These are phyloP conservation scores for Bursaphelenchus okinawaensis DNA, from an alignment of 2,888 invertebrate genomes.

Conservation along the genomic window DNA sequence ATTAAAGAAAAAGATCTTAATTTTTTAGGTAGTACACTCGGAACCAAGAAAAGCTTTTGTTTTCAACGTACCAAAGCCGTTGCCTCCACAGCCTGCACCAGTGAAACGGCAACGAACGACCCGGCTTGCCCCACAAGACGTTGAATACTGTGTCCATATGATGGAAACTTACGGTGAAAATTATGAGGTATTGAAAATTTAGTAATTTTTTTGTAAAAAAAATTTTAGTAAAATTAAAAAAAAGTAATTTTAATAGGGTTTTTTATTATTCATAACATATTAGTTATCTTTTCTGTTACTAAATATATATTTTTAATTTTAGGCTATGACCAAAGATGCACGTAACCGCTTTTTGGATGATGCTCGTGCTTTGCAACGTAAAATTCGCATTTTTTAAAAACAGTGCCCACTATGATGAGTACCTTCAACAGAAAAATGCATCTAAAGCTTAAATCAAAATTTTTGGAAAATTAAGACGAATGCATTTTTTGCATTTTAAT, in stretches of 20 bases:
- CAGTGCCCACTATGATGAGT: conserved; percentile 27
- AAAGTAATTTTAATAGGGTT: no score
- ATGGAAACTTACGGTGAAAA: conserved; percentile 39
- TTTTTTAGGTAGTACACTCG: conserved; percentile 8
- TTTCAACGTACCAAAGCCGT: conserved; percentile 4
- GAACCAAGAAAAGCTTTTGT: conserved; percentile 3
- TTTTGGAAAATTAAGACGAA: no score
- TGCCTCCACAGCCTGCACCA: conserved; percentile 1
- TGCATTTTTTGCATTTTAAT: no score
- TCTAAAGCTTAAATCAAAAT: conserved; percentile 9
- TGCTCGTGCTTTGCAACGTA: conserved; percentile 42
- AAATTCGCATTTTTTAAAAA: conserved; percentile 49
- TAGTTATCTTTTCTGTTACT: conserved; percentile 41
- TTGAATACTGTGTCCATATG: conserved; percentile 50
- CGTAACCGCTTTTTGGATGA: conserved; percentile 49
- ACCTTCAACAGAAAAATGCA: conserved; percentile 20
- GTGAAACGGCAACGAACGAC: conserved; percentile 39
- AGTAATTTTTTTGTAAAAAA: background rate
- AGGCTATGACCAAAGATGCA: conserved; percentile 48
- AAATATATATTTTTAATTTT: conserved; percentile 30
- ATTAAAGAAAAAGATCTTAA: conserved; percentile 1
- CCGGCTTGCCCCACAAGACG: conserved; percentile 49
- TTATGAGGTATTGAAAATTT: conserved; percentile 3
- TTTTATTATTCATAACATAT: background rate
- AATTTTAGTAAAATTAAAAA: no score